Evolutionary conservation across 2,888 invertebrate genomes (phyloP), one percentile per base, ranked within the genome.

Genomic region (Megaustenia siamemsis): DNA sequence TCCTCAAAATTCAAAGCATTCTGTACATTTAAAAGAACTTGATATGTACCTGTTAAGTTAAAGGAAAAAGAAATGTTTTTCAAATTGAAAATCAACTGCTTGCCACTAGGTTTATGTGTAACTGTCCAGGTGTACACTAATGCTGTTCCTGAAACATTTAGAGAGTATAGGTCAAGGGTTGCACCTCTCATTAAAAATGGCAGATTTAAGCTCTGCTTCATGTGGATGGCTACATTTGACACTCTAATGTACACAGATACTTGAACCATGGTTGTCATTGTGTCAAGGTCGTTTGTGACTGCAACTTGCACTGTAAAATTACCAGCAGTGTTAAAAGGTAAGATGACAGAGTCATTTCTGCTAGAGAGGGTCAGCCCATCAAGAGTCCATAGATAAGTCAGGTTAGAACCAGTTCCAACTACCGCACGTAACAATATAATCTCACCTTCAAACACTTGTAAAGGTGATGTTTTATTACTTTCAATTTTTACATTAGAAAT

Each of bases 131-230:
- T 53, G 49, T 88, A 88, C 0, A 85, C 76, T 0, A 90, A 85
- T 81, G 87, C 85, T 35, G 90, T 89, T 1, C 91, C 91, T 35
- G 69, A 63, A 10, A 81, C 60, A 21, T 84, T 83, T 12, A 77
- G 78, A 12, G 87, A 86, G 12, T 56, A 86, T 15, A 90, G 73
- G 24, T 84, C 85, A 12, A 89, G 80, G 18, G 49, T 56, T 15
- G 82, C 86, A n/a, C 85, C 82, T 1, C 86, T 83, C 18, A 77
- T 77, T 43, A 84, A 79, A 77, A 86, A 88, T 15, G 83, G 69
- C 56, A 83, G 76, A 82, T 89, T 89, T 68, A 53, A 40, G 60
- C 2, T 82, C 49, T n/a, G 84, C 24, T 69, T 53, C 15, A 71
- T 53, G n/a, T 56, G 38, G 24, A 81, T 81, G 56, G 81, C 60